Conservation (phyloP, 2,888 invertebrate species). For the Dicyrtoma fusca region DNA sequence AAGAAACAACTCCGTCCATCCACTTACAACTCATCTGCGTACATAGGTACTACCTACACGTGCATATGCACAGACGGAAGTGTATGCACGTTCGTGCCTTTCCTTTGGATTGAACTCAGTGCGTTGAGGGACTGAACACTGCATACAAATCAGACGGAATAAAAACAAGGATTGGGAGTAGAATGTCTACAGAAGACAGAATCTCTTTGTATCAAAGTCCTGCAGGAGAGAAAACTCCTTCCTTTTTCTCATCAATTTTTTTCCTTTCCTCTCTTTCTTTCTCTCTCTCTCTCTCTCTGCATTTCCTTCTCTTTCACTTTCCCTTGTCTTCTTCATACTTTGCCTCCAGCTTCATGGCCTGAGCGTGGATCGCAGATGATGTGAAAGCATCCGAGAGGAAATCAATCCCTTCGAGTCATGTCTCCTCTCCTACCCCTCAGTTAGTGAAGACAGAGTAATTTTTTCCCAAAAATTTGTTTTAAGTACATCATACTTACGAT, state of each 20-base stretch:
- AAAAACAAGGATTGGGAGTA: too few relatives aligned
- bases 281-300: conserved; percentile 1
- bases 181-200: neutral
- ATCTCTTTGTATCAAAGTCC: neutral
- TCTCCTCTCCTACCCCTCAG: too few relatives aligned
- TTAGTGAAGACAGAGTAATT: too few relatives aligned
- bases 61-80: too few relatives aligned
- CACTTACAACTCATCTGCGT: neutral
- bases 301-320: neutral
- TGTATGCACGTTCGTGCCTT: too few relatives aligned
- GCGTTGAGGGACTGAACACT: too few relatives aligned
- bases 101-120: too few relatives aligned
- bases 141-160: too few relatives aligned
- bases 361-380: neutral
- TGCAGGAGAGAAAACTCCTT: neutral
- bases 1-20: conserved; percentile 5
- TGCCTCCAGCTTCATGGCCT: neutral
- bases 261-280: neutral
- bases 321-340: neutral
- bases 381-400: neutral
- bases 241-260: conserved; percentile 17
- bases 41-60: too few relatives aligned
- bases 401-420: neutral
- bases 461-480: too few relatives aligned
- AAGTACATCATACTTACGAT: too few relatives aligned